Conservation (phyloP, 2,797 vertebrate species). For the Sebastes kiyomatsui region DNA sequence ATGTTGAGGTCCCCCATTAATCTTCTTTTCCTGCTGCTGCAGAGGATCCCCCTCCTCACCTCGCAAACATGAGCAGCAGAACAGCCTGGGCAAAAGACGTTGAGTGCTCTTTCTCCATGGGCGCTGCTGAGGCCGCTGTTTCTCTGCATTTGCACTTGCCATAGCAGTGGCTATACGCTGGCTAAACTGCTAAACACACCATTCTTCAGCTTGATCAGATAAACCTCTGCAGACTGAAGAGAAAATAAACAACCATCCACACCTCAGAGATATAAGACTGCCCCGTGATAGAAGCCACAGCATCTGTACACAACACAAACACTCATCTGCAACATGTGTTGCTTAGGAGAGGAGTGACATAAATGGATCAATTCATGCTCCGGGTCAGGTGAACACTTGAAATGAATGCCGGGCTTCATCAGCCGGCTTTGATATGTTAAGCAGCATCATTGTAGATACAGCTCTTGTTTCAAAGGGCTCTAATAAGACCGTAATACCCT, state of each 20-base stretch:
- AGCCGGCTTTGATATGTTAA: constrained; percentile 84
- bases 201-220: constrained; percentile 28
- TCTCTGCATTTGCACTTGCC: constrained; percentile 22
- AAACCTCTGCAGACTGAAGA: constrained; percentile 7
- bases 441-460: constrained; percentile 43
- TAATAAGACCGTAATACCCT: constrained; percentile 16
- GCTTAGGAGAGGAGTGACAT: constrained; percentile 63
- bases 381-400: constrained; percentile 79
- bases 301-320: constrained; percentile 50
- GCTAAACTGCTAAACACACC: constrained; percentile 16
- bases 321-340: constrained; percentile 64
- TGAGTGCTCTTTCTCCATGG: constrained; percentile 30
- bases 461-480: constrained; percentile 51
- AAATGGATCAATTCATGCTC: constrained; percentile 44
- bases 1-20: constrained; percentile 33
- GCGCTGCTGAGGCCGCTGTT: neutral
- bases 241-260: constrained; percentile 22
- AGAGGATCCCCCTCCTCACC: constrained; percentile 41
- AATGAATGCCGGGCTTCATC: constrained; percentile 71
- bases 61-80: constrained; percentile 73
- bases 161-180: constrained; percentile 4
- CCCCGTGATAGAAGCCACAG: constrained; percentile 30
- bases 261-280: constrained; percentile 24
- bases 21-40: constrained; percentile 51
- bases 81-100: constrained; percentile 30